Percentiles rank a stretch among this genome's conserved stretches.
Conservation (phyloP, 23 tunicate species). For the Ciona savignyi region DNA sequence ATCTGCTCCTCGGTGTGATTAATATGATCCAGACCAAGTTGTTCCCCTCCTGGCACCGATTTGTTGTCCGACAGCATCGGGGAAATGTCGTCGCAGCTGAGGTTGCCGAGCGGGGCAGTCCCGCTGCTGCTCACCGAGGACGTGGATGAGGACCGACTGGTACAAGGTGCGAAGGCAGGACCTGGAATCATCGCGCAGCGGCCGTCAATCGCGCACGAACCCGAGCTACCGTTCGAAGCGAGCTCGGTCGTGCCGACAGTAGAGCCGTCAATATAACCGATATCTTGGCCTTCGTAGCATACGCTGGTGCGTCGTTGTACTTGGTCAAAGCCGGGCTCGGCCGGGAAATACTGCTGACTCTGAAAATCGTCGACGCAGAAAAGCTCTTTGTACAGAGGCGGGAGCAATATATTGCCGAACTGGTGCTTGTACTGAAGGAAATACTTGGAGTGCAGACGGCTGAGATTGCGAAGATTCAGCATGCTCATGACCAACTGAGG, state of each 20-base stretch:
- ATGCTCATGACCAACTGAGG: background rate
- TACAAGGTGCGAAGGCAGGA: background rate
- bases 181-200: slow-evolving; percentile 5
- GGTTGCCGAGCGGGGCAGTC: slow-evolving; percentile 7
- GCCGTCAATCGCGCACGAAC: slow-evolving; percentile 7
- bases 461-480: background rate
- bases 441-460: slow-evolving; percentile 9
- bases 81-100: slow-evolving; percentile 11
- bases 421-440: background rate
- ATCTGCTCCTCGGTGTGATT: background rate
- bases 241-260: too few relatives aligned
- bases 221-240: slow-evolving; percentile 9
- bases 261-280: too few relatives aligned
- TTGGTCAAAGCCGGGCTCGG: background rate
- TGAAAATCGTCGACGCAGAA: slow-evolving; percentile 10
- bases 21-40: background rate
- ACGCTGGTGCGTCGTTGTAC: too few relatives aligned
- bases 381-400: slow-evolving; percentile 43
- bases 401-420: slow-evolving; percentile 5
- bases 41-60: background rate
- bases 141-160: slow-evolving; percentile 14
- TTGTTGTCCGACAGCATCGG: slow-evolving; percentile 15
- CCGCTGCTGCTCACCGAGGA: slow-evolving; percentile 11
- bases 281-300: background rate
- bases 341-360: background rate